Base-by-base conservation (phyloP, 1,140 invertebrate species). In the Pinna nobilis region DNA sequence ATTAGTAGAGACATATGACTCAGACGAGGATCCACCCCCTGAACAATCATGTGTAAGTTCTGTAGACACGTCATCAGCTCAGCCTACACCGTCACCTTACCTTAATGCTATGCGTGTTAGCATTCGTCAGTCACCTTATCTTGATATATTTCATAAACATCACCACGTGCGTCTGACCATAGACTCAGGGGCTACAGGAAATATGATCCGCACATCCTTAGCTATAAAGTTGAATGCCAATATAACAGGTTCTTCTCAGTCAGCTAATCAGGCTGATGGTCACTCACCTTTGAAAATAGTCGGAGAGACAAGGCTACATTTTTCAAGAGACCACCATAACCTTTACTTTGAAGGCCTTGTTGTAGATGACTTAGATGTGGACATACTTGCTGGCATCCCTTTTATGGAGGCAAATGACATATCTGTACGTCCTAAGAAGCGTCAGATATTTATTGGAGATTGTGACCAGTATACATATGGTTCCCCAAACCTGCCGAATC, bases 211-310 rank as follows among this genome's bases (percentile, higher is more conserved):
- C 37, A 15, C 39, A 0, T 59, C 50, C 3, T 15, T 30, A 2
- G 60, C 60, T 7, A n/a, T 59, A 1, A 13, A 30, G 32, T n/a
- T 57, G 1, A 59, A 63, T 18, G 49, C 28, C 1, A 44, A 59
- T 35, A 59, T 72, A 0, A 67, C 28, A 15, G 32, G 15, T 5
- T 64, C 20, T 3, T 68, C 65, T 5, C 69, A 79, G 41, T 60
- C 47, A 9, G 77, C 61, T 7, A 41, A 60, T 33, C 72, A 79
- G n/a, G 69, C 69, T 2, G 64, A 75, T 55, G 77, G 77, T 2
- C 33, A 25, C 0, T 70, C 73, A 9, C 64, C 59, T 18, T 39
- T 76, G 6, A 41, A 35, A 0, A 35, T 79, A 25, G 51, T 67
- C 13, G 69, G 74, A 1, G 77, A 79, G 55, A 76, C 69, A 15